These are phyloP conservation scores for Vollenhovia emeryi DNA, from an alignment of 1,140 invertebrate genomes.

Conservation along the genomic window DNA sequence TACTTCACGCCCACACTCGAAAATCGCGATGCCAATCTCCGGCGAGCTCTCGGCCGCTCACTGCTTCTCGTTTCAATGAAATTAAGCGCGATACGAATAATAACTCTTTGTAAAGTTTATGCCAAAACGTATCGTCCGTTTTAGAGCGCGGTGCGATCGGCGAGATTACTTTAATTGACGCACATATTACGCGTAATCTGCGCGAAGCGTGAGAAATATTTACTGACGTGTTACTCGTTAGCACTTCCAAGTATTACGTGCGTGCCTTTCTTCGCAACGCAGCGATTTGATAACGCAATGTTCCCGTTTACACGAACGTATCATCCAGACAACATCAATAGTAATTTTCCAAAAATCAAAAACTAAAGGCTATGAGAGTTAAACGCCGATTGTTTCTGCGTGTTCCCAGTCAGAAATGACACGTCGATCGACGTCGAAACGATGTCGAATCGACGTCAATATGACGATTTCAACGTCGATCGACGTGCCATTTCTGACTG, in stretches of 20 bases:
- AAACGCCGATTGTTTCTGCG: neutral
- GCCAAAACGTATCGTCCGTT: neutral
- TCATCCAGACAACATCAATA: neutral
- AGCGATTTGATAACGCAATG: slow-evolving; percentile 35
- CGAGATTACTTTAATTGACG: slow-evolving; percentile 44
- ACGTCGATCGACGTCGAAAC: no score
- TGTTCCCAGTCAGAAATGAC: no score
- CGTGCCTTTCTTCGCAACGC: neutral
- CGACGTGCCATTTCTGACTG: no score
- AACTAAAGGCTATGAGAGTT: no score
- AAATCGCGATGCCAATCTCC: slow-evolving; percentile 40
- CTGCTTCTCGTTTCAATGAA: slow-evolving; percentile 12
- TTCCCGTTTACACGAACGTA: neutral
- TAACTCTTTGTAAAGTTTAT: slow-evolving; percentile 12
- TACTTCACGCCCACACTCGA: slow-evolving; percentile 44
- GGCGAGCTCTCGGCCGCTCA: neutral
- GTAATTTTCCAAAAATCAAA: neutral
- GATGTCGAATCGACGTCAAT: no score
- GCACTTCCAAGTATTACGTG: slow-evolving; percentile 22
- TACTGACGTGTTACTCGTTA: slow-evolving; percentile 22
- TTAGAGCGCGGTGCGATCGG: neutral
- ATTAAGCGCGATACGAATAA: slow-evolving; percentile 1
- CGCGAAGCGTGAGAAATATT: slow-evolving; percentile 19
- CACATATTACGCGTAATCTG: neutral
- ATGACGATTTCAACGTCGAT: no score